Conservation (phyloP, 2,113 vertebrate species). For the Nymphicus hollandicus region DNA sequence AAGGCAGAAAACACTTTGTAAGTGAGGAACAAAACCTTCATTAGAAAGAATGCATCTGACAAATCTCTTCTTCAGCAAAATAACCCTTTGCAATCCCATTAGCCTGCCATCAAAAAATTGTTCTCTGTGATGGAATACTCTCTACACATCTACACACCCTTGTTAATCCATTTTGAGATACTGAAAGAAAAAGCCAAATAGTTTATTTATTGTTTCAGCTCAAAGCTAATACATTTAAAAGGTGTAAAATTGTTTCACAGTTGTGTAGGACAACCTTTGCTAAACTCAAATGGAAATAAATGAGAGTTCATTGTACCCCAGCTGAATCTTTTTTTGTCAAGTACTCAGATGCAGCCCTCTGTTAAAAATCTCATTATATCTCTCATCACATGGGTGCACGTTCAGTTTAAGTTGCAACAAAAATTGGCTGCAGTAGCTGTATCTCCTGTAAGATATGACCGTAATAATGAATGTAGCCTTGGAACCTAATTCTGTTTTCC, state of each 20-base stretch:
- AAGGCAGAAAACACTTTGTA: not conserved
- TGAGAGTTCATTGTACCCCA: slow-evolving; percentile 33
- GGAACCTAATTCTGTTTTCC: slow-evolving; percentile 7
- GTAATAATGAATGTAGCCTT: slow-evolving; percentile 13
- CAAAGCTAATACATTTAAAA: slow-evolving; percentile 61
- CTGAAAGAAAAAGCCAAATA: slow-evolving; percentile 2
- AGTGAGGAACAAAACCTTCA: slow-evolving; percentile 36
- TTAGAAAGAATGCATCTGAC: slow-evolving; percentile 55
- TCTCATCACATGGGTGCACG: slow-evolving; percentile 56
- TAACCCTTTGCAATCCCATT: slow-evolving; percentile 62
- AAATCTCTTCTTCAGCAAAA: slow-evolving; percentile 48
- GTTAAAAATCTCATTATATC: slow-evolving; percentile 58
- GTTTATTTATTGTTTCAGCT: slow-evolving; percentile 60
- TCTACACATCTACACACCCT: not conserved
- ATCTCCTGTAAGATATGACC: not conserved
- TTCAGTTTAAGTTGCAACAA: slow-evolving; percentile 32
- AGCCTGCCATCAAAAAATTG: slow-evolving; percentile 46
- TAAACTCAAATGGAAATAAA: slow-evolving; percentile 59
- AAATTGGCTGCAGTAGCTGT: not conserved
- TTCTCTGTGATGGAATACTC: not conserved
- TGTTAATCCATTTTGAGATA: slow-evolving; percentile 43
- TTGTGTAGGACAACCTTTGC: slow-evolving; percentile 61
- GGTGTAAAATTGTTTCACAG: slow-evolving; percentile 66
- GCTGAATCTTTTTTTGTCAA: slow-evolving; percentile 10
- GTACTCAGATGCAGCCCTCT: slow-evolving; percentile 27